These are phyloP conservation scores for Lysandra bellargus DNA, from an alignment of 2,888 invertebrate genomes.

Conservation along the genomic window DNA sequence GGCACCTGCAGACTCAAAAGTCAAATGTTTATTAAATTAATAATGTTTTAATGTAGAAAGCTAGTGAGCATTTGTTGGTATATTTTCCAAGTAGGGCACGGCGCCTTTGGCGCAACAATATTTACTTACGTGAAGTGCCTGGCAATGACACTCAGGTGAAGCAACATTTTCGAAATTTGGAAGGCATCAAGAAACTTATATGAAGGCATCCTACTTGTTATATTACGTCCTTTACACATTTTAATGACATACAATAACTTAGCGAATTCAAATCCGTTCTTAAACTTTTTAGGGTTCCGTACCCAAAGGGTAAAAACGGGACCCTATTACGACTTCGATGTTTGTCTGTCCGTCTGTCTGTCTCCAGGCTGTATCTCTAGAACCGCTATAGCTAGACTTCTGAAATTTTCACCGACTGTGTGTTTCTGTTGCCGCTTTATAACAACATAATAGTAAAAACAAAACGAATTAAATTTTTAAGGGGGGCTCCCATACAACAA, in stretches of 20 bases:
- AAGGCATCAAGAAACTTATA: background rate
- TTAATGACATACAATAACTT: background rate
- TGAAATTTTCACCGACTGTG: too few species aligned
- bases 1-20: background rate
- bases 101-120: slow-evolving; percentile 14
- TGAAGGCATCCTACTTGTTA: slow-evolving; percentile 10
- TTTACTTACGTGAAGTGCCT: background rate
- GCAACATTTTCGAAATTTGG: slow-evolving; percentile 2
- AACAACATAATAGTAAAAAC: too few species aligned
- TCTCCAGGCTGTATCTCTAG: too few species aligned
- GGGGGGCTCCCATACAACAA: too few species aligned
- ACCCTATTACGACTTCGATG: too few species aligned
- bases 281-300: too few species aligned
- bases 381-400: too few species aligned
- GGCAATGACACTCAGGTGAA: slow-evolving; percentile 22
- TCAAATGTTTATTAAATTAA: background rate
- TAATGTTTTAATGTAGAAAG: background rate
- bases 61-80: background rate
- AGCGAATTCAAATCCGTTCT: background rate
- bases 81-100: slow-evolving; percentile 16
- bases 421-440: too few species aligned
- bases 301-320: too few species aligned
- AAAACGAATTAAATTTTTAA: too few species aligned
- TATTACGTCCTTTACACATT: background rate
- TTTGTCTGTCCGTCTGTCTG: too few species aligned